These are phyloP conservation scores for Leptopilina syphax DNA, from an alignment of 2,888 invertebrate genomes.

Conservation along the genomic window DNA sequence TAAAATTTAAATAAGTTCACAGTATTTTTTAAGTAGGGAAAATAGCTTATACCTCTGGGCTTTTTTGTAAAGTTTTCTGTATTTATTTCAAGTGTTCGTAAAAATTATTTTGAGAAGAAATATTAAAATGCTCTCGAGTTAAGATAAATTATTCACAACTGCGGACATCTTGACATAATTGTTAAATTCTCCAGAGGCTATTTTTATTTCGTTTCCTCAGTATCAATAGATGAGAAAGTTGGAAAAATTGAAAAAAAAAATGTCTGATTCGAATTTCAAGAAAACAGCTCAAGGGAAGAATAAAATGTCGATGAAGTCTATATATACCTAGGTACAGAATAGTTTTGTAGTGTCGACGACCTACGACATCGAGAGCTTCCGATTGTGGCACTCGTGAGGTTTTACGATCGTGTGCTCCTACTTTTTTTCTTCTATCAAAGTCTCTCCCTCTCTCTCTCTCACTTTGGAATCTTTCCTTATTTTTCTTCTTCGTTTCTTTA, in stretches of 20 bases:
- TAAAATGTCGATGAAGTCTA: slow-evolving; percentile 46
- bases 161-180: too few relatives aligned
- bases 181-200: too few relatives aligned
- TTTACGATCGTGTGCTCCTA: slow-evolving; percentile 71
- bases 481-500: slow-evolving; percentile 43
- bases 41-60: too few relatives aligned
- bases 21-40: too few relatives aligned
- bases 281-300: slow-evolving; percentile 48
- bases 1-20: too few relatives aligned
- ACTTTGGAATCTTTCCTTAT: slow-evolving; percentile 50
- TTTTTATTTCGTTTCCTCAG: too few relatives aligned
- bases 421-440: slow-evolving; percentile 67
- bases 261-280: slow-evolving; percentile 39
- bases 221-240: too few relatives aligned
- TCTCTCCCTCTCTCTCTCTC: slow-evolving; percentile 48
- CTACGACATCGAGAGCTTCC: slow-evolving; percentile 69
- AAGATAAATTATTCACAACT: too few relatives aligned
- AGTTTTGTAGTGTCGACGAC: slow-evolving; percentile 51
- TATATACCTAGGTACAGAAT: slow-evolving; percentile 17
- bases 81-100: too few relatives aligned
- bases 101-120: too few relatives aligned
- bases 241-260: neutral
- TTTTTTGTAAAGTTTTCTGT: too few relatives aligned
- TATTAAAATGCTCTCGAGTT: too few relatives aligned
- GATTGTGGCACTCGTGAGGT: slow-evolving; percentile 69